Evolutionary conservation across 2,888 invertebrate genomes (phyloP).

Genomic region (Eilema griseolum): DNA sequence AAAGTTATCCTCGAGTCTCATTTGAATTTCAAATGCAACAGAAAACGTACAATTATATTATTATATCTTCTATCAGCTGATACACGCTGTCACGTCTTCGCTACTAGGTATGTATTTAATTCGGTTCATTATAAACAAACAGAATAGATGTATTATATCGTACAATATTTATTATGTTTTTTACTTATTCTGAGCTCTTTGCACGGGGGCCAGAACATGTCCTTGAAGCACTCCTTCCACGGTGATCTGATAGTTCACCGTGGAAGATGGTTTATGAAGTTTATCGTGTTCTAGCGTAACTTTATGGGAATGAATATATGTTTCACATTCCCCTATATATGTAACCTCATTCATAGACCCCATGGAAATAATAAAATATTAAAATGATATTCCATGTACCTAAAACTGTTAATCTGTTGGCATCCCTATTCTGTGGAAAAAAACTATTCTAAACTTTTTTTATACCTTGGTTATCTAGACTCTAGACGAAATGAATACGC

Average conservation of each 20-base stretch:
- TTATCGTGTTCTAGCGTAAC: background rate
- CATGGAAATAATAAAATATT: no score
- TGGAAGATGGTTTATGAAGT: background rate
- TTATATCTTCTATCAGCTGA: constrained; percentile 35
- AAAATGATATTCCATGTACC: no score
- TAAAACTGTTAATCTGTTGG: no score
- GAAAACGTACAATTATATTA: constrained; percentile 29
- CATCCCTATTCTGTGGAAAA: background rate
- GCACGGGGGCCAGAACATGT: background rate
- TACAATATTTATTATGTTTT: background rate
- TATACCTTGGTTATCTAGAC: no score
- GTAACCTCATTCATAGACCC: no score
- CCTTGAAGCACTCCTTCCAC: background rate
- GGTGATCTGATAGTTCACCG: background rate
- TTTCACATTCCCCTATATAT: background rate
- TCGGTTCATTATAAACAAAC: background rate
- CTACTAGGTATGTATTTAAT: constrained; percentile 1
- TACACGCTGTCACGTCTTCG: constrained; percentile 15
- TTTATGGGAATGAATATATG: background rate
- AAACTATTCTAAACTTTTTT: no score
- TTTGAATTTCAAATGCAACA: constrained; percentile 50
- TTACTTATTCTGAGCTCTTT: background rate
- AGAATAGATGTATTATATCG: background rate
- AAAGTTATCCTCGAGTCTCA: constrained; percentile 34
- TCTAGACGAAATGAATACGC: background rate